Evolutionary conservation across 2,797 vertebrate genomes (phyloP).

Genomic region (Cephalopachus bancanus): DNA sequence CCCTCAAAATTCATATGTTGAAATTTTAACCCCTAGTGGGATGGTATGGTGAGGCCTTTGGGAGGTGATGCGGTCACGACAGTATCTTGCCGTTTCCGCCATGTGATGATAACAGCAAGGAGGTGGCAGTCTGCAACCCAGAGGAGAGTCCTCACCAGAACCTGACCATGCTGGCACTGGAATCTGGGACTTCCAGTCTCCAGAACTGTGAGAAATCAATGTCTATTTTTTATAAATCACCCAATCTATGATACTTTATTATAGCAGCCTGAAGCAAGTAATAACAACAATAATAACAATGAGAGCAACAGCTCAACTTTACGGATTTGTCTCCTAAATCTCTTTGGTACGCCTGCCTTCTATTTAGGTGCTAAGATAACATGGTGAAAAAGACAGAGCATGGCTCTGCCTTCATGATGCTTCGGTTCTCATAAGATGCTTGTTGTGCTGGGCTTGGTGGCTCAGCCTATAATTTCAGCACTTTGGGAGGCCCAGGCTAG

Average conservation of each 20-base stretch:
- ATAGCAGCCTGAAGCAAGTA: neutral
- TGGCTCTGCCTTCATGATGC: neutral
- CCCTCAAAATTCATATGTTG: neutral
- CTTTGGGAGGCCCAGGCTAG: too few relatives aligned
- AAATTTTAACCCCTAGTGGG: neutral
- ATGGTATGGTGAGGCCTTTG: neutral
- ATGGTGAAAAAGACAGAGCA: neutral
- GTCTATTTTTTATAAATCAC: neutral
- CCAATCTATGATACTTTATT: neutral
- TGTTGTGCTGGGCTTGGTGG: too few relatives aligned
- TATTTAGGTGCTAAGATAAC: neutral
- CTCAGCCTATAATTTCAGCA: too few relatives aligned
- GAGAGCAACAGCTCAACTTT: neutral
- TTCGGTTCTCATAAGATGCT: neutral
- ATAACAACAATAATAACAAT: neutral
- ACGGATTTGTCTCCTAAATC: neutral
- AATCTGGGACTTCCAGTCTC: neutral
- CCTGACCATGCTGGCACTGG: neutral
- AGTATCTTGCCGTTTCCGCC: neutral
- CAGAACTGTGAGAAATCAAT: too few relatives aligned
- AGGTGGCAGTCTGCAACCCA: neutral
- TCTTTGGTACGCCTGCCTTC: neutral
- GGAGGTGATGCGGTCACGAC: neutral
- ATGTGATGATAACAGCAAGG: neutral
- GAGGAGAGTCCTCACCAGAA: neutral